Percentiles rank a stretch among this genome's conserved stretches.
Conservation (phyloP, 2,113 vertebrate species). For the Hemiprocne comata region DNA sequence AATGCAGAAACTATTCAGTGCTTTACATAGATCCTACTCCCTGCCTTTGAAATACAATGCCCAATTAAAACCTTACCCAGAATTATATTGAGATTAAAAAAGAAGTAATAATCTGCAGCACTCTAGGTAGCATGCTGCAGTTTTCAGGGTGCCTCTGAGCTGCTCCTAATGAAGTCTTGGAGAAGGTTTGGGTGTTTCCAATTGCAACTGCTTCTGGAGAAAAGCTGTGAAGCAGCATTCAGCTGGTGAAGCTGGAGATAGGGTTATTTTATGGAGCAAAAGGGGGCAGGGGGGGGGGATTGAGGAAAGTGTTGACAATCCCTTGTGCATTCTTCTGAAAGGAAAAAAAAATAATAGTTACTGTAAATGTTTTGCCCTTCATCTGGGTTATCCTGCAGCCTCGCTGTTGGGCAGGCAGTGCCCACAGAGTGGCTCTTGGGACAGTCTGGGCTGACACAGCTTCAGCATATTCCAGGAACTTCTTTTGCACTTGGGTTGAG, state of each 20-base stretch:
- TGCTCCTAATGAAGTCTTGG: slow-evolving; percentile 71
- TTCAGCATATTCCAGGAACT: not conserved
- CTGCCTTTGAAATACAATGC: slow-evolving; percentile 80
- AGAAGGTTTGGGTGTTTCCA: slow-evolving; percentile 64
- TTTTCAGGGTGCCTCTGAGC: slow-evolving; percentile 67
- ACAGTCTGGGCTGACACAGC: not conserved
- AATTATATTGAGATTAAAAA: not conserved
- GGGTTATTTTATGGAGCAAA: slow-evolving; percentile 20
- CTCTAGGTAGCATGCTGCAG: slow-evolving; percentile 62
- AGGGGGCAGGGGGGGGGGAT: not conserved
- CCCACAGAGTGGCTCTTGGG: not conserved
- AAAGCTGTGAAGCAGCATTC: slow-evolving; percentile 26
- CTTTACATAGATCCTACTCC: slow-evolving; percentile 65
- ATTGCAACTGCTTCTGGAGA: slow-evolving; percentile 33
- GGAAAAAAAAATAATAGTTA: slow-evolving; percentile 11
- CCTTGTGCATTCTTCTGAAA: slow-evolving; percentile 37
- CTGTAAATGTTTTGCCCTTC: slow-evolving; percentile 12
- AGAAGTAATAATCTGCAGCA: slow-evolving; percentile 60
- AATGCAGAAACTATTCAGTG: slow-evolving; percentile 82
- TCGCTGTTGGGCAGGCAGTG: not conserved
- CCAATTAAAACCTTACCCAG: slow-evolving; percentile 59
- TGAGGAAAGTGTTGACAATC: slow-evolving; percentile 30
- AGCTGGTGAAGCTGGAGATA: slow-evolving; percentile 18
- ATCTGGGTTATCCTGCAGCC: not conserved
- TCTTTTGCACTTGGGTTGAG: not conserved